Conservation (phyloP, 2,113 vertebrate genomes). For the Carlito syrichta region DNA sequence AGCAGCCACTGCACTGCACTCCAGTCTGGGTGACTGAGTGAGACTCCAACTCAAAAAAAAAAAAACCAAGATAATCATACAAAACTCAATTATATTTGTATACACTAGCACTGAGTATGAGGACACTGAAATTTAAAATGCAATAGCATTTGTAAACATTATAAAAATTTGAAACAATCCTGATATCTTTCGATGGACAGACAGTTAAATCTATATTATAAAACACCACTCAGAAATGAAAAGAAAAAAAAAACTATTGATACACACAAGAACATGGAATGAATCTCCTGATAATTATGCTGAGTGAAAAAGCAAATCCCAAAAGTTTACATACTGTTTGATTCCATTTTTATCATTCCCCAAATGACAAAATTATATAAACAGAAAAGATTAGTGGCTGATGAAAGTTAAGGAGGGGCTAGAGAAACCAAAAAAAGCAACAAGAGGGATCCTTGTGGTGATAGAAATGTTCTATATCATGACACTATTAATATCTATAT, state of each 20-base stretch:
- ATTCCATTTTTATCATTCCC: not conserved
- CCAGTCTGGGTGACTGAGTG: too few species aligned
- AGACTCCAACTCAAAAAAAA: too few species aligned
- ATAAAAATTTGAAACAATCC: not conserved
- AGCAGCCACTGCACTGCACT: too few species aligned
- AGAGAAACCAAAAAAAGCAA: too few species aligned
- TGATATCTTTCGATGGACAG: not conserved
- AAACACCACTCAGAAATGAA: too few species aligned
- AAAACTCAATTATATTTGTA: not conserved
- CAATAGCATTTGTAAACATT: too few species aligned
- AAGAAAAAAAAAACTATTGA: too few species aligned
- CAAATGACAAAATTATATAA: not conserved
- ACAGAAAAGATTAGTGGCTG: not conserved
- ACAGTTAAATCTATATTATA: too few species aligned
- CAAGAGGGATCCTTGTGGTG: not conserved
- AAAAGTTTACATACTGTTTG: not conserved
- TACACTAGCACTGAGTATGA: not conserved
- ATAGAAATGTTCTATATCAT: not conserved
- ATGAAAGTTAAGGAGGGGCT: not conserved
- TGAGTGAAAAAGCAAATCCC: not conserved
- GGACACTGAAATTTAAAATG: not conserved
- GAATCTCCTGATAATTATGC: not conserved
- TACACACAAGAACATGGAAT: not conserved
- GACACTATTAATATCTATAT: too few species aligned
- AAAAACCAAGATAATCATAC: not conserved